Percentiles rank a stretch among this genome's conserved stretches.
These are phyloP conservation scores for Bos taurus DNA, from an alignment of 2,113 vertebrate species.

Conservation along the genomic window DNA sequence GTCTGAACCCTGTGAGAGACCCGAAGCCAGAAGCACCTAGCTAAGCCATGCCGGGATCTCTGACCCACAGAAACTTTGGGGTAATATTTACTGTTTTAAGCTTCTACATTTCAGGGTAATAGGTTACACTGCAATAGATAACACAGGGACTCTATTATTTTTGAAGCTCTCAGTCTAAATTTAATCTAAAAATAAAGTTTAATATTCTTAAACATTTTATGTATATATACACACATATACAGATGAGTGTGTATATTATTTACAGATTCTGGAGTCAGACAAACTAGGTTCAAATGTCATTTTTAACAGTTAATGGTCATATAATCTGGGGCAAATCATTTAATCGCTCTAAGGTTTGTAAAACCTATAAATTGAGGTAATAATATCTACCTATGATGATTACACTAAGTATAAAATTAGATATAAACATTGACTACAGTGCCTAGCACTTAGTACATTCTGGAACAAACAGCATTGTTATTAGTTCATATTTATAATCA, in stretches of 20 bases:
- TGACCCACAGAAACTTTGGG: not conserved
- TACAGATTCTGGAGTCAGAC: not conserved
- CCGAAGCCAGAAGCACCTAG: not conserved
- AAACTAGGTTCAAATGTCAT: slow-evolving; percentile 5
- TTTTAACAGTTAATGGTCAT: not conserved
- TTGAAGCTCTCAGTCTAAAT: not conserved
- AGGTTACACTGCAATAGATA: not conserved
- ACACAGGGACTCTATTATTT: not conserved
- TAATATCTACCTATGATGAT: not conserved
- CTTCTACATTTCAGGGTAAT: not conserved
- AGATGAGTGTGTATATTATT: not conserved
- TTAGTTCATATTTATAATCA: slow-evolving; percentile 13
- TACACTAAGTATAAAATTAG: not conserved
- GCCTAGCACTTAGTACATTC: not conserved
- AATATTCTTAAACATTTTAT: not conserved
- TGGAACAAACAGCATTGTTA: not conserved
- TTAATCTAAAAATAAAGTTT: not conserved
- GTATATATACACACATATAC: not conserved
- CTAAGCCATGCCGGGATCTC: not conserved
- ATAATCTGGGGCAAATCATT: not conserved
- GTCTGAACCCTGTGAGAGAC: not conserved
- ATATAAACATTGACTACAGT: not conserved
- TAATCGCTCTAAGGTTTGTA: not conserved
- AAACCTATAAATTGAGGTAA: not conserved
- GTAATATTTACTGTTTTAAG: not conserved